Evolutionary conservation across 2,888 invertebrate species (phyloP), one percentile per base, ranked within the genome.

Genomic region (Oeneis ivallda): DNA sequence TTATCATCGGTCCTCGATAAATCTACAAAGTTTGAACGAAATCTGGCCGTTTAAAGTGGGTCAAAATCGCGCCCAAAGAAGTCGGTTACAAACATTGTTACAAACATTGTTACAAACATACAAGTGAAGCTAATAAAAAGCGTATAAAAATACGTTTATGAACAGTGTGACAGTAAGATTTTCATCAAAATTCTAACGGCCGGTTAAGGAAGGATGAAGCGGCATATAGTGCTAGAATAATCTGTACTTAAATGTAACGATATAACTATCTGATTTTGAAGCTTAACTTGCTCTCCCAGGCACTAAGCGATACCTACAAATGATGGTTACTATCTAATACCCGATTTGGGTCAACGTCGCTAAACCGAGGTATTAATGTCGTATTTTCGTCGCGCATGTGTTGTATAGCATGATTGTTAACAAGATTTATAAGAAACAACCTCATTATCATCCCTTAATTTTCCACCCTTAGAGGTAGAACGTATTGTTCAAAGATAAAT

Each of bases 391-490:
- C 5, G 6, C 45, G 15, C n/a, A 1, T 45, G 45, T n/a, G n/a
- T 5, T 15, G 43, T 15, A 43, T 43, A n/a, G 5, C 6, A 43
- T 34, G 2, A 34, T 7, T 45, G 45, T 45, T 45, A 45, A 17
- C 47, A 47, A 47, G 47, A 47, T 47, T 47, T 47, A 45, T 8
- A 26, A 5, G 13, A 52, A 26, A 52, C 50, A 52, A 52, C 32
- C 19, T 26, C 13, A 52, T 52, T 47, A 9, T 0, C 8, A 47
- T 15, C 15, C 2, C 13, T n/a, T n/a, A n/a, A 26, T 5, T 26
- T 26, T 26, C 1, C 26, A 26, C 26, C 26, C 26, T 26, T 2
- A 26, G 26, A 26, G 26, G 26, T 26, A 5, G 26, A 26, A 26
- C 5, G 26, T 26, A 4, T 26, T 26, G 3, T 5, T 26, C 5